Evolutionary conservation across 2,113 vertebrate species (phyloP).

Genomic region (Cyanoramphus novaezelandiae): DNA sequence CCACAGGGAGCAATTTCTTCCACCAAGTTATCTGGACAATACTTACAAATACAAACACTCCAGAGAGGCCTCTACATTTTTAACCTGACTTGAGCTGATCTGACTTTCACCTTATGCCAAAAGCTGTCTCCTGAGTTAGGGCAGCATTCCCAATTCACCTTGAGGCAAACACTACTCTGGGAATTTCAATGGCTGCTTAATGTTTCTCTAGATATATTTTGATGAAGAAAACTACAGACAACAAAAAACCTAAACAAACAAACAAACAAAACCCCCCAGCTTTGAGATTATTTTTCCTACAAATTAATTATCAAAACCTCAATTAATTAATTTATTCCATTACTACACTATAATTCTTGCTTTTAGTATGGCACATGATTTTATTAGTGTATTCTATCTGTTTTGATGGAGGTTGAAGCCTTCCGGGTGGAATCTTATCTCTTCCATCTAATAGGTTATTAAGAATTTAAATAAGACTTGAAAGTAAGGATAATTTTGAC

Average conservation of each 20-base stretch:
- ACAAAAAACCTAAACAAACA: no score
- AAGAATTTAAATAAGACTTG: constrained; percentile 69
- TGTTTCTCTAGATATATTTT: neutral
- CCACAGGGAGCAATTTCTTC: constrained; percentile 43
- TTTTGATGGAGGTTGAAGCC: constrained; percentile 41
- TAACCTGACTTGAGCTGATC: constrained; percentile 60
- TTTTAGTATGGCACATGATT: constrained; percentile 41
- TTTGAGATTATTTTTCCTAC: neutral
- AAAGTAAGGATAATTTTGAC: constrained; percentile 54
- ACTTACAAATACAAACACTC: constrained; percentile 50
- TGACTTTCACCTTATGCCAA: constrained; percentile 46
- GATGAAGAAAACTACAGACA: constrained; percentile 8
- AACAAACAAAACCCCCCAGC: neutral
- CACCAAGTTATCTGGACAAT: constrained; percentile 44
- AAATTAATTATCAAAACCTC: constrained; percentile 45
- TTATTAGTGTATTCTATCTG: constrained; percentile 54
- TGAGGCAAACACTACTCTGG: constrained; percentile 39
- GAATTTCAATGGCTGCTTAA: constrained; percentile 10
- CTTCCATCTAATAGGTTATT: constrained; percentile 47
- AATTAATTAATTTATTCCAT: constrained; percentile 39
- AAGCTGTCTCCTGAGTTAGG: constrained; percentile 39
- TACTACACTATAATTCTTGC: neutral
- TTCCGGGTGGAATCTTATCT: constrained; percentile 27
- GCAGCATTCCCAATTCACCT: constrained; percentile 12
- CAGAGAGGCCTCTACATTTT: constrained; percentile 56